Conservation (phyloP, 1,140 invertebrate genomes). For the Calephelis virginiensis region DNA sequence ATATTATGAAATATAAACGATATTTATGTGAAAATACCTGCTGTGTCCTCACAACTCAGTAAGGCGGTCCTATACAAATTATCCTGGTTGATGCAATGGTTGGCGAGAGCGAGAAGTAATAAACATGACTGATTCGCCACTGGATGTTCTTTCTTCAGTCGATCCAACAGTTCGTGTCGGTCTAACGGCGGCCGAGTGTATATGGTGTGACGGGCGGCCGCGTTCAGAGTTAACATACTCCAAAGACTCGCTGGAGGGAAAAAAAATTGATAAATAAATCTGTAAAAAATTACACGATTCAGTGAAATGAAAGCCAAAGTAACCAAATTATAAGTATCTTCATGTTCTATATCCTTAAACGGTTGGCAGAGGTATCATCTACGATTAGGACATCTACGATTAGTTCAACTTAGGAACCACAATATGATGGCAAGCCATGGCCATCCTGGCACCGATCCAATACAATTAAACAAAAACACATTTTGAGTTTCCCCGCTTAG, state of each 20-base stretch:
- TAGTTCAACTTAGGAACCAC: too few relatives aligned
- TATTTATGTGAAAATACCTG: slow-evolving; percentile 29
- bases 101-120: slow-evolving; percentile 91
- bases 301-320: too few relatives aligned
- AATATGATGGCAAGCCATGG: too few relatives aligned
- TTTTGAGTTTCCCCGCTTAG: too few relatives aligned
- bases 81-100: slow-evolving; percentile 88
- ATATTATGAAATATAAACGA: too few relatives aligned
- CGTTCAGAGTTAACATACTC: slow-evolving; percentile 80
- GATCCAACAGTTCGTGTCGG: slow-evolving; percentile 59
- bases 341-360: too few relatives aligned
- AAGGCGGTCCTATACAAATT: slow-evolving; percentile 93
- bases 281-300: too few relatives aligned
- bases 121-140: slow-evolving; percentile 94
- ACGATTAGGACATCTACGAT: too few relatives aligned
- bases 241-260: slow-evolving; percentile 87
- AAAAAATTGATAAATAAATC: slow-evolving; percentile 26
- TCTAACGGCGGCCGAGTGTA: slow-evolving; percentile 49
- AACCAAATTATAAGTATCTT: too few relatives aligned
- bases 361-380: too few relatives aligned
- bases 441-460: too few relatives aligned
- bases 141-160: slow-evolving; percentile 77
- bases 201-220: slow-evolving; percentile 39
- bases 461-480: too few relatives aligned
- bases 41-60: slow-evolving; percentile 87